Evolutionary conservation across 2,888 invertebrate genomes (phyloP), one percentile per base, ranked within the genome.

Genomic region (Agriotes lineatus): DNA sequence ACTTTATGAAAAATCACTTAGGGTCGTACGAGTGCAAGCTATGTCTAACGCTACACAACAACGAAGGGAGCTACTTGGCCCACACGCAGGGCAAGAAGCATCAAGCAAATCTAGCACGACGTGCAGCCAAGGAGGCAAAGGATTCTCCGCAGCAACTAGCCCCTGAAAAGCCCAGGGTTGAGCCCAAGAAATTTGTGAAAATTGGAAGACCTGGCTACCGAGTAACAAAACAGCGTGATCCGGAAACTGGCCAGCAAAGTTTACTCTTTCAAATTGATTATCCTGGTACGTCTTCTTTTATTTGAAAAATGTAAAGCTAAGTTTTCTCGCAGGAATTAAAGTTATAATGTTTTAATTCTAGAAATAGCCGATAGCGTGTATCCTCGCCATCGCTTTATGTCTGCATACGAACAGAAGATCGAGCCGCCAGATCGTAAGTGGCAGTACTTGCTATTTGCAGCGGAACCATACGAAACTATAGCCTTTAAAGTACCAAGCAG

Each of bases 81-180:
- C 99, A 99, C 81, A 99, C 99, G 0, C 99, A 99, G 85, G 99
- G 99, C 19, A 99, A 99, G 82, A 99, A 99, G 80, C 99, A 99
- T 93, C 99, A 99, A 83, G 97, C 98, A 2, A 99, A 99, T 85
- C 88, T 99, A 75, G 99, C 99, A 0, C 88, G 99, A 30, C 89
- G 99, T 84, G 99, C 99, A 37, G 99, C 99, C 0, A 99, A 99
- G 82, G 99, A 99, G 85, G 97, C 98, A 0, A 97, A 97, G 80
- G 99, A 99, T 85, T 93, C 97, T 1, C 99, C 99, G 0, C 93
- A 94, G 61, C 93, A 96, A 82, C 88, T 98, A 57, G 96, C 96
- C 2, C 97, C 97, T 0, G 97, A 97, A 79, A 97, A 97, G 80
- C 95, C 98, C 0, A 89, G 97, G 74, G 97, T 99, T 54, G 99